Evolutionary conservation across 1,140 invertebrate species (phyloP).

Genomic region (Drosophila setifemur): DNA sequence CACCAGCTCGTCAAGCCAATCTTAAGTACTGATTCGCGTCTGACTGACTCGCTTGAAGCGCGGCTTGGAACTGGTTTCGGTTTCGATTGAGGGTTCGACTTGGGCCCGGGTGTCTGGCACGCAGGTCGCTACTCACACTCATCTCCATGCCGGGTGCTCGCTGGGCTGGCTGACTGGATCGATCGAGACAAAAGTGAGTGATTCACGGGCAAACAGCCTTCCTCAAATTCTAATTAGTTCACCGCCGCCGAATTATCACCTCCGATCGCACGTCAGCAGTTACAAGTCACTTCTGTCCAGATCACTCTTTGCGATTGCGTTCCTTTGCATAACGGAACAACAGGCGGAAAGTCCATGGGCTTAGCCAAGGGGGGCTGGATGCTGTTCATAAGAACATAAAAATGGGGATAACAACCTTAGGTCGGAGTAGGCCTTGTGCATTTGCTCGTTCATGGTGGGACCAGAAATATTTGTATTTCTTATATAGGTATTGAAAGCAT

Average conservation of each 20-base stretch:
- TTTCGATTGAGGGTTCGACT: constrained; percentile 6
- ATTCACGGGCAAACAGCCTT: constrained; percentile 50
- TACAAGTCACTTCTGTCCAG: background rate
- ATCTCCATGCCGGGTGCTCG: constrained; percentile 64
- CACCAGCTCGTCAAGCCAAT: constrained; percentile 44
- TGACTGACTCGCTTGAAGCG: constrained; percentile 37
- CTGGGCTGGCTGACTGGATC: constrained; percentile 16
- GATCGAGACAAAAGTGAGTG: constrained; percentile 42
- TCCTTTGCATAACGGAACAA: constrained; percentile 57
- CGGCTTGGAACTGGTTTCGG: constrained; percentile 69
- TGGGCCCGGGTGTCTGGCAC: constrained; percentile 28
- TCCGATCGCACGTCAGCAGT: constrained; percentile 25
- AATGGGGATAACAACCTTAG: too few relatives aligned
- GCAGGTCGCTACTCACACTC: constrained; percentile 70
- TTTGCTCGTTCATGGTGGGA: too few relatives aligned
- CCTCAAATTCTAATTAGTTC: constrained; percentile 66
- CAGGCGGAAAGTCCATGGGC: constrained; percentile 13
- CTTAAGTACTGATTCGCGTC: constrained; percentile 10
- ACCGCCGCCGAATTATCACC: constrained; percentile 59
- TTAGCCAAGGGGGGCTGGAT: background rate
- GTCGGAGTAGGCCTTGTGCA: too few relatives aligned
- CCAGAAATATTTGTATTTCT: too few relatives aligned
- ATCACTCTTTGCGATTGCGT: constrained; percentile 1
- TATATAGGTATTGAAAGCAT: too few relatives aligned
- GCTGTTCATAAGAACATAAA: background rate